phyloP scores from a whole-genome alignment of 2,113 vertebrate genomes.

The Hippocampus barbouri region DNA sequence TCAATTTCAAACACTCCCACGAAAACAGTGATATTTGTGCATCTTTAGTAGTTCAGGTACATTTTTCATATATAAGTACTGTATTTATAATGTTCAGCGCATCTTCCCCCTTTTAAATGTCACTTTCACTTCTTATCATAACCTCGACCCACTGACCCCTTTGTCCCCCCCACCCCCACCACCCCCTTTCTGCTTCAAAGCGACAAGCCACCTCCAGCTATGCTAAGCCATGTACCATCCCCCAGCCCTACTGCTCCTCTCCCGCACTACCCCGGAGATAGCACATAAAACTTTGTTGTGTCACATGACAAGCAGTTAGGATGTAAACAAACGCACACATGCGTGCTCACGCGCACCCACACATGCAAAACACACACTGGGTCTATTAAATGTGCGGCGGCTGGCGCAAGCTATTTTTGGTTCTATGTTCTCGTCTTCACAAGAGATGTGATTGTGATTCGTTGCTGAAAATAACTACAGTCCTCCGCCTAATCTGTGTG shows the following conservation, averaged over 20 bases:
- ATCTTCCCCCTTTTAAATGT: constrained; percentile 18
- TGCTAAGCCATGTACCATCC: constrained; percentile 15
- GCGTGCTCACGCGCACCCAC: neutral
- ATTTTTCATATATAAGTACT: neutral
- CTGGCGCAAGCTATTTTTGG: constrained; percentile 5
- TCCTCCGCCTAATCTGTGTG: constrained; percentile 10
- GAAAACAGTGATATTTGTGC: too few relatives aligned
- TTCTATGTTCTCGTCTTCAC: neutral
- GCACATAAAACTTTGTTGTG: constrained; percentile 7
- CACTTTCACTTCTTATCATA: constrained; percentile 2
- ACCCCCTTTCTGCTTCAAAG: neutral
- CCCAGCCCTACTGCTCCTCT: constrained; percentile 3
- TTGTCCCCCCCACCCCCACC: neutral
- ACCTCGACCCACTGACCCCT: constrained; percentile 34
- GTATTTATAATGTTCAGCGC: neutral
- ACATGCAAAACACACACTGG: neutral
- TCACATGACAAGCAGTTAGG: constrained; percentile 23
- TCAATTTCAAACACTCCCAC: neutral
- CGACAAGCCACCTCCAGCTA: constrained; percentile 1
- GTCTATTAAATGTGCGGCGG: neutral
- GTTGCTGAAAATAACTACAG: neutral
- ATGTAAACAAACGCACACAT: constrained; percentile 12
- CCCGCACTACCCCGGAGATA: neutral
- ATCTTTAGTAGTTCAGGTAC: too few relatives aligned
- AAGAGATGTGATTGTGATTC: neutral